Evolutionary conservation across 1,140 invertebrate genomes (phyloP).

Genomic region (Heliothis subflexa): DNA sequence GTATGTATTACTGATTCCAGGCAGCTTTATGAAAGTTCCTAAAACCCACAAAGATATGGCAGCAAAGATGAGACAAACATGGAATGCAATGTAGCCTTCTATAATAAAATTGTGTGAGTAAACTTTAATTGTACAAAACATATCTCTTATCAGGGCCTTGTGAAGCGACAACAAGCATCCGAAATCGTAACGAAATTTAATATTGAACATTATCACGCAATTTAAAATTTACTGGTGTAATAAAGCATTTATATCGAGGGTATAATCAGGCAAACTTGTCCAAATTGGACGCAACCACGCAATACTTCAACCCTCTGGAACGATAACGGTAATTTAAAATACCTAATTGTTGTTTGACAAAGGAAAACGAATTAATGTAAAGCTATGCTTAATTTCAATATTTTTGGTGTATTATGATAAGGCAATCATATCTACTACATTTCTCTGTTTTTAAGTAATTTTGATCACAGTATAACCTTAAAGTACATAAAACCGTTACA

Average conservation of each 20-base stretch:
- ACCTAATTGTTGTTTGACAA: slow-evolving; percentile 5
- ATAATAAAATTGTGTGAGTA: background rate
- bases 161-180: background rate
- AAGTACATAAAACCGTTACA: too few species aligned
- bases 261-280: slow-evolving; percentile 5
- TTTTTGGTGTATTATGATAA: background rate
- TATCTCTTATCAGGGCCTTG: background rate
- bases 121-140: background rate
- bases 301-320: background rate
- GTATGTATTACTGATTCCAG: background rate
- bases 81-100: too few species aligned
- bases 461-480: too few species aligned
- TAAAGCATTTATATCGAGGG: slow-evolving; percentile 24
- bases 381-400: too few species aligned
- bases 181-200: slow-evolving; percentile 2
- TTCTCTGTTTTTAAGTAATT: too few species aligned
- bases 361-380: too few species aligned
- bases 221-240: slow-evolving; percentile 10
- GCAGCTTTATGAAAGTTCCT: too few species aligned
- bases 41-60: background rate
- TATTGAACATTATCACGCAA: slow-evolving; percentile 29
- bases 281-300: slow-evolving; percentile 8
- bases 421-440: too few species aligned
- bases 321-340: background rate
- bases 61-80: background rate